Conservation (phyloP, 2,888 invertebrate genomes). For the Lamellibrachia columna region DNA sequence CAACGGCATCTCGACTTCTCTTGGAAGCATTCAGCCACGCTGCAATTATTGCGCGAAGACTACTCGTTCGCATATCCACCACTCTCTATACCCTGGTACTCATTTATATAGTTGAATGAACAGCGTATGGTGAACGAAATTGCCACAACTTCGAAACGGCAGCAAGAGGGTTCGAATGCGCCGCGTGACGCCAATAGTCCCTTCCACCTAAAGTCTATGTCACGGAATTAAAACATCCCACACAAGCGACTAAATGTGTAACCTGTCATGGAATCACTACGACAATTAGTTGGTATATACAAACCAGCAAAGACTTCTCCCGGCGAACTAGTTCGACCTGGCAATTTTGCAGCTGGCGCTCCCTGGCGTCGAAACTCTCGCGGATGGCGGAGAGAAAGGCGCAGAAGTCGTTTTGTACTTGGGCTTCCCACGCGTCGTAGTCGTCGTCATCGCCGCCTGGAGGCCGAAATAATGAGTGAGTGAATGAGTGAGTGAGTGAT, state of each 20-base stretch:
- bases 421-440: not conserved
- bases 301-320: not conserved
- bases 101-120: no score
- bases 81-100: no score
- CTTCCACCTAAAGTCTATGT: not conserved
- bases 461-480: not conserved
- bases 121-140: no score
- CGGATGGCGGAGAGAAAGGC: not conserved
- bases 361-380: not conserved
- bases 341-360: not conserved
- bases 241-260: not conserved
- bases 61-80: no score
- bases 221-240: not conserved
- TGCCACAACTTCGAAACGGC: no score
- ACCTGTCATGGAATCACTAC: no score
- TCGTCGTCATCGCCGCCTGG: not conserved
- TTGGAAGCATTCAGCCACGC: no score
- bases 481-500: slow-evolving; percentile 14
- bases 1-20: no score
- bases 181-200: no score
- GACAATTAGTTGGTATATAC: not conserved
- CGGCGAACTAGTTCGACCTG: not conserved
- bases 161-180: no score
- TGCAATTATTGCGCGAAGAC: no score
- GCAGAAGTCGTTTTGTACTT: not conserved